phyloP scores from a whole-genome alignment of 2,797 vertebrate genomes.

The Chelon labrosus region DNA sequence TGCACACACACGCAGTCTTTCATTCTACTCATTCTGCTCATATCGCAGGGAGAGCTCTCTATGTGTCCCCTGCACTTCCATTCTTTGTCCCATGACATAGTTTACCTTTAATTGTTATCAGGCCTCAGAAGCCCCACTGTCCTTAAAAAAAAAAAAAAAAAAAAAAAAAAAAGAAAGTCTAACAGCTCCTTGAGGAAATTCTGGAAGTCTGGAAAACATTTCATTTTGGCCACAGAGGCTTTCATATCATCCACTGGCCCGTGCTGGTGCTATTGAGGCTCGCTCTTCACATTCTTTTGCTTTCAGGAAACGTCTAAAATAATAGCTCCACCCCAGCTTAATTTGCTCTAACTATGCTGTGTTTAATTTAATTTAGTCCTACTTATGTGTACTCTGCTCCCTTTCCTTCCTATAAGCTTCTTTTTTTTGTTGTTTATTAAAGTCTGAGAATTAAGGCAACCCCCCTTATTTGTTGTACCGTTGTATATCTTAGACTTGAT shows the following conservation, averaged over 20 bases:
- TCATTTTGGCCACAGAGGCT: conserved; percentile 64
- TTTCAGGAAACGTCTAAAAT: conserved; percentile 71
- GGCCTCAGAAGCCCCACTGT: conserved; percentile 48
- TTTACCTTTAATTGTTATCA: conserved; percentile 76
- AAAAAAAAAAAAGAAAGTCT: conserved; percentile 18
- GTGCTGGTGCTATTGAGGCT: conserved; percentile 39
- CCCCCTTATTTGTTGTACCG: background rate
- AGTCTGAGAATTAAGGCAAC: background rate
- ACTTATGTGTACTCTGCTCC: background rate
- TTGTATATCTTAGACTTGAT: background rate
- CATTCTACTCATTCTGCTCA: conserved; percentile 4
- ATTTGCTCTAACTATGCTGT: conserved; percentile 50
- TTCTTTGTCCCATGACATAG: conserved; percentile 66
- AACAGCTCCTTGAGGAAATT: conserved; percentile 58
- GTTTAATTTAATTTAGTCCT: conserved; percentile 22
- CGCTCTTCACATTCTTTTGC: conserved; percentile 62
- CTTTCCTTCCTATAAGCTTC: background rate
- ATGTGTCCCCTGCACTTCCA: conserved; percentile 79
- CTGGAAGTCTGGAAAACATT: conserved; percentile 78
- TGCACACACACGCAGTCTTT: conserved; percentile 46
- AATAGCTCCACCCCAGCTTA: conserved; percentile 55
- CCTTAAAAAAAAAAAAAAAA: conserved; percentile 35
- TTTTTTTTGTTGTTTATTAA: background rate
- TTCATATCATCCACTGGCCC: conserved; percentile 60
- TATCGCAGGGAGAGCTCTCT: conserved; percentile 63